Conservation (phyloP, 2,888 invertebrate species). For the Troides aeacus region DNA sequence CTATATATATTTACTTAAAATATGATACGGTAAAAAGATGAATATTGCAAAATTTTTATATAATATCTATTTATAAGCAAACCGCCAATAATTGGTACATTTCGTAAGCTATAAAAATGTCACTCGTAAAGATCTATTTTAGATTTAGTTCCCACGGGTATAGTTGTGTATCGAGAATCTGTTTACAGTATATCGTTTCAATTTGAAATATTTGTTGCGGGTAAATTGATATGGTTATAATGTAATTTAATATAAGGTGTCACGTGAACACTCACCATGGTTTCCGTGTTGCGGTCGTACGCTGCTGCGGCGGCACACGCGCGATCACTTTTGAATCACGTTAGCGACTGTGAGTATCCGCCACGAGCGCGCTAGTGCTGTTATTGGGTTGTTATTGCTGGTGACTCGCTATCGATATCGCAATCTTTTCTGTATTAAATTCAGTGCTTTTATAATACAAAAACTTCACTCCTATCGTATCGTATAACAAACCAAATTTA, state of each 20-base stretch:
- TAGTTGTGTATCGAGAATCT: not conserved
- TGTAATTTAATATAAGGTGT: not conserved
- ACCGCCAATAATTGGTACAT: slow-evolving; percentile 13
- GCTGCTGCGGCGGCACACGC: slow-evolving; percentile 17
- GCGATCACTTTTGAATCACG: slow-evolving; percentile 30
- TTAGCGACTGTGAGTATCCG: slow-evolving; percentile 34
- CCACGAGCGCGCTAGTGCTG: slow-evolving; percentile 35
- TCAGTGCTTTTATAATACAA: too few species aligned
- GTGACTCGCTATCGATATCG: slow-evolving; percentile 28
- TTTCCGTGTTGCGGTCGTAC: slow-evolving; percentile 7
- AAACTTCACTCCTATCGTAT: too few species aligned
- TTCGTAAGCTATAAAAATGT: slow-evolving; percentile 25
- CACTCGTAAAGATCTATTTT: slow-evolving; percentile 9
- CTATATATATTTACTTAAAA: too few species aligned
- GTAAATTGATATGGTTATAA: not conserved
- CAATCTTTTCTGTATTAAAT: not conserved
- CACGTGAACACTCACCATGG: slow-evolving; percentile 37
- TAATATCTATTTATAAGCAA: slow-evolving; percentile 14
- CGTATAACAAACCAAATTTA: too few species aligned
- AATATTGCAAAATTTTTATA: not conserved
- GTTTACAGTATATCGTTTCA: not conserved
- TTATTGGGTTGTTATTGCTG: slow-evolving; percentile 16
- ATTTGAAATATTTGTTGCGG: too few species aligned
- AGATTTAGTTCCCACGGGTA: not conserved
- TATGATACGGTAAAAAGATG: too few species aligned